These are phyloP conservation scores for Mercenaria mercenaria DNA, from an alignment of 1,140 invertebrate species.

Conservation along the genomic window DNA sequence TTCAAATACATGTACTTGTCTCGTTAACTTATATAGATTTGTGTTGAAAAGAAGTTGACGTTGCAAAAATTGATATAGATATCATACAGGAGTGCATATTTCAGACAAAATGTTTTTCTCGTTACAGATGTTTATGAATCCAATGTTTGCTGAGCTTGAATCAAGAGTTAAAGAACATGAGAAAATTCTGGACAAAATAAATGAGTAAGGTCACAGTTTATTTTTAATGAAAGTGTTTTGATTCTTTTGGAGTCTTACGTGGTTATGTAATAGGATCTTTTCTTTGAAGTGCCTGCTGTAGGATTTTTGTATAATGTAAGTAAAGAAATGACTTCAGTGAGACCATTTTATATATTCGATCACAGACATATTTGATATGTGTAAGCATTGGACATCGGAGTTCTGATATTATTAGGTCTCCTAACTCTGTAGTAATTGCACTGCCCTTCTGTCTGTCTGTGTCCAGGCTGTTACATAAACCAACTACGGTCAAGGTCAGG, in stretches of 20 bases:
- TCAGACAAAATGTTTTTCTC: background rate
- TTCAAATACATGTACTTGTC: background rate
- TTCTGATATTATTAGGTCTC: no score
- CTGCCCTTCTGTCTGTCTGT: no score
- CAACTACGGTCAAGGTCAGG: no score
- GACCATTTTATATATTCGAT: no score
- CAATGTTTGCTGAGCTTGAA: conserved; percentile 80
- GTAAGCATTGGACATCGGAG: no score
- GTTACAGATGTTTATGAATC: conserved; percentile 80
- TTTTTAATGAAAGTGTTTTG: background rate
- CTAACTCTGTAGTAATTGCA: no score
- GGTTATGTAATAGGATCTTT: no score
- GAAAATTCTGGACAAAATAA: conserved; percentile 79
- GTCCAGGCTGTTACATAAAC: no score
- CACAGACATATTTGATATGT: no score
- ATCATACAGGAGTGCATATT: no score
- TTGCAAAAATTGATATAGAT: no score
- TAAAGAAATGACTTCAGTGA: background rate
- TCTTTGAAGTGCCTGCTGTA: no score
- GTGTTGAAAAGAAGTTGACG: background rate
- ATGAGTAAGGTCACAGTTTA: conserved; percentile 71
- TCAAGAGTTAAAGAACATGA: conserved; percentile 75
- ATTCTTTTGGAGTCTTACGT: background rate
- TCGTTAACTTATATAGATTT: background rate
- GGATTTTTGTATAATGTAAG: background rate